Conservation (phyloP, 2,888 invertebrate genomes). For the Meganola albula region DNA sequence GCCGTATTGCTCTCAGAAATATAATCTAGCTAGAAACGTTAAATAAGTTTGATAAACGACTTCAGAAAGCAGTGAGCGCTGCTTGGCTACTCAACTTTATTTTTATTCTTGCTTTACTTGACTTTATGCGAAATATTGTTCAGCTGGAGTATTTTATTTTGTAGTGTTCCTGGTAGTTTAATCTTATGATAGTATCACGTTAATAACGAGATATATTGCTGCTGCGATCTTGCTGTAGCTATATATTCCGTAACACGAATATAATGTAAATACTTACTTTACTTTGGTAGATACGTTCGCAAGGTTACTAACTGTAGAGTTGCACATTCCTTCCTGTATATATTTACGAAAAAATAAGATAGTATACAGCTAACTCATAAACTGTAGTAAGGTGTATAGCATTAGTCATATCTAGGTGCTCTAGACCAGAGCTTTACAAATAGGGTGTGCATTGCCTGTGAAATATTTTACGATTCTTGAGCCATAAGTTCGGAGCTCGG, state of each 20-base stretch:
- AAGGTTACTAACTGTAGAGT: no score
- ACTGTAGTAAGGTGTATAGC: no score
- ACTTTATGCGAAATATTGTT: slow-evolving; percentile 24
- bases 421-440: slow-evolving; percentile 28
- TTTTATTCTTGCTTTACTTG: slow-evolving; percentile 23
- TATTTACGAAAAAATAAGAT: no score
- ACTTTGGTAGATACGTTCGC: no score
- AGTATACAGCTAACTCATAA: no score
- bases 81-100: slow-evolving; percentile 25
- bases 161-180: no score
- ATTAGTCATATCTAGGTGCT: slow-evolving; percentile 39
- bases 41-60: slow-evolving; percentile 33
- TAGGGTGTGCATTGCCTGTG: slow-evolving; percentile 50
- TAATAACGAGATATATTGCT: no score
- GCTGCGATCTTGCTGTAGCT: no score
- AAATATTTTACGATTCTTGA: slow-evolving; percentile 72
- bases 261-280: no score
- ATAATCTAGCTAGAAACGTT: slow-evolving; percentile 42
- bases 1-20: slow-evolving; percentile 31
- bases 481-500: slow-evolving; percentile 58
- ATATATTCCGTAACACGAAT: no score
- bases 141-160: slow-evolving; percentile 16
- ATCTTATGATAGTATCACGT: no score
- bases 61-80: slow-evolving; percentile 31
- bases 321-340: no score